These are phyloP conservation scores for Bathynomus jamesi DNA, from an alignment of 1,140 invertebrate genomes.

Conservation along the genomic window DNA sequence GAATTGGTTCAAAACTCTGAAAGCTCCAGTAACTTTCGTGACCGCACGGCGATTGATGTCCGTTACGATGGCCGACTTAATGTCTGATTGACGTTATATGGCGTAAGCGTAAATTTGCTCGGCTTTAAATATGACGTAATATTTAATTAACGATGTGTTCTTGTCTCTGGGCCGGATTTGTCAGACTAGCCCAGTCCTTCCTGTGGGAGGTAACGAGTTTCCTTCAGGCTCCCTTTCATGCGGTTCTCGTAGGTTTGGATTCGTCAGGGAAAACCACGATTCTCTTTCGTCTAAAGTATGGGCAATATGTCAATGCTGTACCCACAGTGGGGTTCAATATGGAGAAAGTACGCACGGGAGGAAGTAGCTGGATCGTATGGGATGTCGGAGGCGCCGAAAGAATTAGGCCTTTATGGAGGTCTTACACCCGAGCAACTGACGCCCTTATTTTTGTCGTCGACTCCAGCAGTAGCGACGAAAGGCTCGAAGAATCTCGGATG, in stretches of 20 bases:
- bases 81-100: too few relatives aligned
- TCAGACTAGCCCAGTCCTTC: background rate
- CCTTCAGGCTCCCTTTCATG: constrained; percentile 49
- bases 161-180: background rate
- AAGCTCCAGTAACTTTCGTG: too few relatives aligned
- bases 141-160: too few relatives aligned
- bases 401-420: constrained; percentile 82
- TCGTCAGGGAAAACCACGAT: constrained; percentile 95
- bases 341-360: constrained; percentile 75
- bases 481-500: constrained; percentile 91
- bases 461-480: constrained; percentile 76
- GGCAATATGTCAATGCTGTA: constrained; percentile 93
- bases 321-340: constrained; percentile 98
- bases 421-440: constrained; percentile 82
- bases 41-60: too few relatives aligned
- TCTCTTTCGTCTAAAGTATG: constrained; percentile 93
- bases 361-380: constrained; percentile 81
- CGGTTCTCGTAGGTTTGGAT: constrained; percentile 95
- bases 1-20: too few relatives aligned
- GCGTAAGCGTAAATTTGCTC: too few relatives aligned
- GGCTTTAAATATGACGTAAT: too few relatives aligned
- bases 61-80: too few relatives aligned
- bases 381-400: constrained; percentile 92
- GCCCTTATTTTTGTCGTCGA: constrained; percentile 90
- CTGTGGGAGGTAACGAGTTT: background rate